phyloP scores from a whole-genome alignment of 35 echinoderm and acorn worm genomes.

The Heliocidaris erythrogramma region DNA sequence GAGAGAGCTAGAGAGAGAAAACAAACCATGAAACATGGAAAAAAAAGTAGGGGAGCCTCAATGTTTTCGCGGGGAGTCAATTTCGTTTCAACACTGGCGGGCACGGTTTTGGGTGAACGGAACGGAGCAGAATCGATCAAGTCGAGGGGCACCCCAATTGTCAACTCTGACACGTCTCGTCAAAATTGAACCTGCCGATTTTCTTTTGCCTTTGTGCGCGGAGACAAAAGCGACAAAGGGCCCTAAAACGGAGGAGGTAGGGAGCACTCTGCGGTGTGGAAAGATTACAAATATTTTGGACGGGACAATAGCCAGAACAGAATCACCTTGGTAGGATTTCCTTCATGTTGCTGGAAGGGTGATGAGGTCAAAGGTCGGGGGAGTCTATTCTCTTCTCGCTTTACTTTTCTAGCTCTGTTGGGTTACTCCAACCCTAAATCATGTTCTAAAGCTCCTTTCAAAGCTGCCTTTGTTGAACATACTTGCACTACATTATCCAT shows the following conservation, averaged over 20 bases:
- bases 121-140: neutral
- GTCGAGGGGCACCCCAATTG: constrained; percentile 12
- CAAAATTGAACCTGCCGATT: constrained; percentile 29
- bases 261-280: neutral
- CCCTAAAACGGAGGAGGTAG: neutral
- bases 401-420: neutral
- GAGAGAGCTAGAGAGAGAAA: too few relatives aligned
- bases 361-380: neutral
- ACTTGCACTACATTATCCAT: too few relatives aligned
- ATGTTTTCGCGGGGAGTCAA: constrained; percentile 28
- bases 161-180: constrained; percentile 16
- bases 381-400: neutral
- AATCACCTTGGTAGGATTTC: neutral
- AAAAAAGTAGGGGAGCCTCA: neutral
- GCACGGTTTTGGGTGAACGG: constrained; percentile 22
- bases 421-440: neutral
- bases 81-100: constrained; percentile 43
- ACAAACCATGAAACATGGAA: neutral
- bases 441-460: neutral
- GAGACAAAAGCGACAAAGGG: neutral
- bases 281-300: constrained; percentile 32
- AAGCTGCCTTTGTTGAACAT: neutral
- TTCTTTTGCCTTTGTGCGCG: neutral
- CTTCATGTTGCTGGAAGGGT: neutral
- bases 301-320: neutral